Evolutionary conservation across 2,797 vertebrate genomes (phyloP).

Genomic region (Limnodromus scolopaceus): DNA sequence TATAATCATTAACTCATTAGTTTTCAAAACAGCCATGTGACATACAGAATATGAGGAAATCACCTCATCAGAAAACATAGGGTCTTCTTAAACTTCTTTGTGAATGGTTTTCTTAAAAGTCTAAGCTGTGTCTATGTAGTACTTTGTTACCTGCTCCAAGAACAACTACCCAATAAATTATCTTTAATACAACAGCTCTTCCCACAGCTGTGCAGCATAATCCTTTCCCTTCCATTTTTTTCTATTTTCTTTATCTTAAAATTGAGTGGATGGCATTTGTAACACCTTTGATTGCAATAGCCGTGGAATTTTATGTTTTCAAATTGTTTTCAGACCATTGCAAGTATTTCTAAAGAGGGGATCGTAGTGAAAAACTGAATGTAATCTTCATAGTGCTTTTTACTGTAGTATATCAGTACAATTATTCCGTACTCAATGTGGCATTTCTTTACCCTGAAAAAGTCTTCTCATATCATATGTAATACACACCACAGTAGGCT

Average conservation of each 20-base stretch:
- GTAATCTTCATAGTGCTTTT: neutral
- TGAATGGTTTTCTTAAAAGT: neutral
- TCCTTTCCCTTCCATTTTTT: neutral
- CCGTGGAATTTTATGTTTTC: neutral
- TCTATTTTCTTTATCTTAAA: neutral
- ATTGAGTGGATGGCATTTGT: rapidly evolving
- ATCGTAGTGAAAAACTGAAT: neutral
- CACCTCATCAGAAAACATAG: neutral
- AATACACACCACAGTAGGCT: neutral
- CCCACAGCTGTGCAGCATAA: neutral
- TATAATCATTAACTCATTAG: neutral
- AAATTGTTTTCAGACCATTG: neutral
- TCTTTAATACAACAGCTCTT: neutral
- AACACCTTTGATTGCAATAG: neutral
- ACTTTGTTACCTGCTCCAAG: neutral
- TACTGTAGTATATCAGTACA: neutral
- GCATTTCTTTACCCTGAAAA: neutral
- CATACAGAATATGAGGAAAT: neutral
- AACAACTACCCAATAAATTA: neutral
- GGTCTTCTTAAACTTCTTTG: neutral
- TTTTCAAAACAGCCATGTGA: neutral
- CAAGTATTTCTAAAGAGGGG: neutral
- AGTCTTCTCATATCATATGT: neutral
- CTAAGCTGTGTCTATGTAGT: neutral
- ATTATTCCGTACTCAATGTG: neutral